Conservation (phyloP, 2,113 vertebrate genomes). For the Pterocles burchelli region DNA sequence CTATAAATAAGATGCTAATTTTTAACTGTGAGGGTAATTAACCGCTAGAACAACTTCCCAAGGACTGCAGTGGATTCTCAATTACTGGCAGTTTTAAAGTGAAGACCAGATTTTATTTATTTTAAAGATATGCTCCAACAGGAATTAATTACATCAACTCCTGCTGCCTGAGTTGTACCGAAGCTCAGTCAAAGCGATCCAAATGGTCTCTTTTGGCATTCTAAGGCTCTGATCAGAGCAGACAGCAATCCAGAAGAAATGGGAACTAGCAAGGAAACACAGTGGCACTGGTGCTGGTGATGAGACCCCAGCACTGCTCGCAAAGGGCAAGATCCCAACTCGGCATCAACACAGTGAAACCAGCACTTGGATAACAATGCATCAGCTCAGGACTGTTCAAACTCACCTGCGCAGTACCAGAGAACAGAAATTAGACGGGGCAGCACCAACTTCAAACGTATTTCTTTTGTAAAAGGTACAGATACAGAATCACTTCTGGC, state of each 20-base stretch:
- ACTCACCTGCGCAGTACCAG: not conserved
- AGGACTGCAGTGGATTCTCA: constrained; percentile 52
- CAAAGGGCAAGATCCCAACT: not conserved
- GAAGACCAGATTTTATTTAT: constrained; percentile 65
- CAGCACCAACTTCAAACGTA: not conserved
- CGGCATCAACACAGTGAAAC: not conserved
- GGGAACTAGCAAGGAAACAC: not conserved
- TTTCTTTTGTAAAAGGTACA: not conserved
- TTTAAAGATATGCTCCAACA: constrained; percentile 43
- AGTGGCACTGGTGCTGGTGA: not conserved
- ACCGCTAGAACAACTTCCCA: constrained; percentile 60
- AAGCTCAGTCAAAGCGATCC: not conserved
- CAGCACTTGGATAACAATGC: not conserved
- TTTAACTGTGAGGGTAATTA: constrained; percentile 63
- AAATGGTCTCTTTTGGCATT: not conserved
- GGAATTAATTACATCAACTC: constrained; percentile 46
- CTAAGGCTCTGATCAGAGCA: not conserved
- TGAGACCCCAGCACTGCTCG: not conserved
- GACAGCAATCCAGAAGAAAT: not conserved
- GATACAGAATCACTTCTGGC: not conserved
- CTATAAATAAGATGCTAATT: constrained; percentile 60
- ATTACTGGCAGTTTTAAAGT: constrained; percentile 55
- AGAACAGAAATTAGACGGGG: not conserved
- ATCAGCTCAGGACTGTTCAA: not conserved
- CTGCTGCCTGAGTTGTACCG: not conserved